Conservation (phyloP, 1,140 invertebrate genomes). For the Drosophila eugracilis region DNA sequence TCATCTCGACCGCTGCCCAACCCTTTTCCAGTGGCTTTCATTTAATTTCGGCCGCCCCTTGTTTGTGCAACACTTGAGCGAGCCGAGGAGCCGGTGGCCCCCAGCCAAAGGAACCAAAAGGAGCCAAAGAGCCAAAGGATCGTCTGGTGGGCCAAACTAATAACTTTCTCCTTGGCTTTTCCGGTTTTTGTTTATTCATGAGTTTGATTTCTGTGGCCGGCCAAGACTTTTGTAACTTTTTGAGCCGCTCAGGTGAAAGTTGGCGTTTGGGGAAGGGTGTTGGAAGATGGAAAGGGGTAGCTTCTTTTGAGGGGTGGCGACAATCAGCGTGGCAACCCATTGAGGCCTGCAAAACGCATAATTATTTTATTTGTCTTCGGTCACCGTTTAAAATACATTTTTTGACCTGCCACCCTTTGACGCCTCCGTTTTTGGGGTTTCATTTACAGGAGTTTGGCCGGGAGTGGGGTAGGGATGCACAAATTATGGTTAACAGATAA, state of each 20-base stretch:
- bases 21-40: slow-evolving; percentile 65
- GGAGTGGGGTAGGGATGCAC: too few relatives aligned
- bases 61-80: slow-evolving; percentile 76
- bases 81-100: slow-evolving; percentile 12
- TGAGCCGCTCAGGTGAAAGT: slow-evolving; percentile 64
- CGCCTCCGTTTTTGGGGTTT: background rate
- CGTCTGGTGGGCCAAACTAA: slow-evolving; percentile 55
- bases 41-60: slow-evolving; percentile 71
- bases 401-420: background rate
- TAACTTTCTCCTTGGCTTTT: slow-evolving; percentile 69
- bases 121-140: background rate
- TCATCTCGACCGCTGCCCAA: slow-evolving; percentile 37
- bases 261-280: background rate
- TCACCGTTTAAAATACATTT: slow-evolving; percentile 26
- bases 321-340: slow-evolving; percentile 14
- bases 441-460: background rate
- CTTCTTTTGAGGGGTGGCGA: background rate
- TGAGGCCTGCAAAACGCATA: slow-evolving; percentile 33
- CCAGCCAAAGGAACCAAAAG: slow-evolving; percentile 9
- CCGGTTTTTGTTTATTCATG: slow-evolving; percentile 72
- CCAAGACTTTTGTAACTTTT: slow-evolving; percentile 67
- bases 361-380: slow-evolving; percentile 56
- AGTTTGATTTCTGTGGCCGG: slow-evolving; percentile 65
- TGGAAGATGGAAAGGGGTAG: background rate
- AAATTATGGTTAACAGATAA: background rate